phyloP scores from a whole-genome alignment of 2,888 invertebrate genomes.

The Drosophila anomelani region DNA sequence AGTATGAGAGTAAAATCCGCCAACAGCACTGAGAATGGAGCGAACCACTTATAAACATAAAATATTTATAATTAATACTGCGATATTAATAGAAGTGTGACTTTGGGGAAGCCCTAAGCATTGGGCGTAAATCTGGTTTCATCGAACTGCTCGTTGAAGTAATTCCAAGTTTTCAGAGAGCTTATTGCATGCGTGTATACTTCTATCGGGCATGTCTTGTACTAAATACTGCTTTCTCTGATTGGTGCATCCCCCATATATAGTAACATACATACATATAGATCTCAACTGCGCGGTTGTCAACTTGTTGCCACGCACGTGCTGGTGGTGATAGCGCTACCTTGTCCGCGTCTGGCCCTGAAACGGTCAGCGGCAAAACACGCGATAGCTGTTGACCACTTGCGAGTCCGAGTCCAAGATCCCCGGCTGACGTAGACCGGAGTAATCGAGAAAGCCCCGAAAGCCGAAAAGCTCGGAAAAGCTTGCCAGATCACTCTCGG shows the following conservation, averaged over 20 bases:
- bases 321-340: conserved; percentile 20
- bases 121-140: not conserved
- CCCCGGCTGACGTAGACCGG: conserved; percentile 8
- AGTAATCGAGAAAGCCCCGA: conserved; percentile 1
- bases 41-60: not conserved
- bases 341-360: conserved; percentile 20
- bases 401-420: conserved; percentile 3
- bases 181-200: not conserved
- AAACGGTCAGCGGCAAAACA: conserved; percentile 11
- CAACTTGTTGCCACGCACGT: conserved; percentile 30
- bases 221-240: not conserved
- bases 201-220: not conserved
- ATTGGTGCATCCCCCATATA: not conserved
- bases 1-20: not conserved
- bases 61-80: not conserved
- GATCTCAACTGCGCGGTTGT: not conserved
- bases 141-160: not conserved
- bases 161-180: not conserved
- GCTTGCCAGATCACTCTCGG: not conserved
- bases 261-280: not conserved
- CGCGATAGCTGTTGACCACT: conserved; percentile 27
- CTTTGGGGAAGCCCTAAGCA: not conserved
- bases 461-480: conserved; percentile 28
- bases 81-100: not conserved
- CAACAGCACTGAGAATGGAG: not conserved